Conservation (phyloP, 2,113 vertebrate genomes). For the Pongo abelii region DNA sequence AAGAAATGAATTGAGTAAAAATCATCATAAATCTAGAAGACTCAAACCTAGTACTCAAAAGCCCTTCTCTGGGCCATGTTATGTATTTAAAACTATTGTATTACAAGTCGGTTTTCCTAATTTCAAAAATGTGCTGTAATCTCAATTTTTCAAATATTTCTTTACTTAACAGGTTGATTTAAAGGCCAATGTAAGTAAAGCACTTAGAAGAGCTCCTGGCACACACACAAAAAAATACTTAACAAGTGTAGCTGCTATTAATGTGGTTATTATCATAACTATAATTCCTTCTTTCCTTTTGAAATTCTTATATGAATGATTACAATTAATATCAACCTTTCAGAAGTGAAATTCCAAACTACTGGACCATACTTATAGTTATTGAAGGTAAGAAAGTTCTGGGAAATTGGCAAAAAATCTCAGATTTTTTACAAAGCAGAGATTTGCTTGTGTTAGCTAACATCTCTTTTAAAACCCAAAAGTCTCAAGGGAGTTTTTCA, state of each 20-base stretch:
- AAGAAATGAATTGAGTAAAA: constrained; percentile 26
- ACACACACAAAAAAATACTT: neutral
- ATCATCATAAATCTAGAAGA: neutral
- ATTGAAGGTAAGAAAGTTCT: neutral
- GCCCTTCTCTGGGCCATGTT: neutral
- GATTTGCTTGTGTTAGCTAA: constrained; percentile 25
- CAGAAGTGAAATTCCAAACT: neutral
- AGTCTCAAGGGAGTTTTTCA: neutral
- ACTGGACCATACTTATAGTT: neutral
- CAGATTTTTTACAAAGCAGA: neutral
- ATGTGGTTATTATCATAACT: neutral
- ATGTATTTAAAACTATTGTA: neutral
- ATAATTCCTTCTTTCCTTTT: neutral
- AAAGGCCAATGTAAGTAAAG: neutral
- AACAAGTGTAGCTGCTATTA: neutral
- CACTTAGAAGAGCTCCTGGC: neutral
- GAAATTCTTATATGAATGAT: neutral
- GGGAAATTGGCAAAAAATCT: neutral
- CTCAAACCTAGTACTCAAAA: neutral
- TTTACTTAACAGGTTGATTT: neutral
- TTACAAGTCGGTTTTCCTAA: neutral
- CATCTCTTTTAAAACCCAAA: constrained; percentile 25
- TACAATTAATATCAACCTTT: neutral
- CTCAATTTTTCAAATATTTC: neutral
- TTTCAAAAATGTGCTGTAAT: neutral